These are phyloP conservation scores for Cheiracanthium punctorium DNA, from an alignment of 2,888 invertebrate species.

Conservation along the genomic window DNA sequence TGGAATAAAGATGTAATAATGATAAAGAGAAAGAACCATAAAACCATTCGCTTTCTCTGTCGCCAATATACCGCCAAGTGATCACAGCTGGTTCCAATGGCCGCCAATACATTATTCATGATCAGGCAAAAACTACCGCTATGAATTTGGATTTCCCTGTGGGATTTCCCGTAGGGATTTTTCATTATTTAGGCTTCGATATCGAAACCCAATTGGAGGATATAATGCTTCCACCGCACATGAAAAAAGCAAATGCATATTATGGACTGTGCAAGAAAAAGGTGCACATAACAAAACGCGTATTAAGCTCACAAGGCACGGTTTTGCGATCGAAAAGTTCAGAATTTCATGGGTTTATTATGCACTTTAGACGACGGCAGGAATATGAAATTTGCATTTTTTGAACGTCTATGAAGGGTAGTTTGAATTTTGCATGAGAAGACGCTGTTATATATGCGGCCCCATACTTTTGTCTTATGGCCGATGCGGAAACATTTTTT, in stretches of 20 bases:
- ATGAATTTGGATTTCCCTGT: constrained; percentile 66
- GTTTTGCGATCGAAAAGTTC: constrained; percentile 26
- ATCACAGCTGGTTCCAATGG: constrained; percentile 56
- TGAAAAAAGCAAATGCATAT: constrained; percentile 26
- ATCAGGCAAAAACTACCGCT: constrained; percentile 36
- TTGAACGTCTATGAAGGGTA: constrained; percentile 18
- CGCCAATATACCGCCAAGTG: constrained; percentile 64
- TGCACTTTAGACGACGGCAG: constrained; percentile 26
- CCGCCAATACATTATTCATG: constrained; percentile 67
- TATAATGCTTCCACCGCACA: not conserved
- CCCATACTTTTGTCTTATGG: constrained; percentile 45
- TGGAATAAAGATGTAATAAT: not conserved
- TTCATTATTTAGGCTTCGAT: constrained; percentile 63
- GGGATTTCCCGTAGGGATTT: constrained; percentile 70
- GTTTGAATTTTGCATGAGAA: constrained; percentile 52
- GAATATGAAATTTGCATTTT: constrained; percentile 64
- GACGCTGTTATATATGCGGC: constrained; percentile 49
- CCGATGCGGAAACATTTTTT: constrained; percentile 25
- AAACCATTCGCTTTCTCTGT: constrained; percentile 15
- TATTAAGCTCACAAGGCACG: constrained; percentile 30
- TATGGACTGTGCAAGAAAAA: not conserved
- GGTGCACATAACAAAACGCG: not conserved
- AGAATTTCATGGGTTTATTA: constrained; percentile 64
- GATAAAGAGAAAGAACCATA: not conserved
- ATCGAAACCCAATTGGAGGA: constrained; percentile 59